Percentiles rank a stretch among this genome's conserved stretches.
phyloP scores from a whole-genome alignment of 2,113 vertebrate genomes.

The Corythaeola cristata region DNA sequence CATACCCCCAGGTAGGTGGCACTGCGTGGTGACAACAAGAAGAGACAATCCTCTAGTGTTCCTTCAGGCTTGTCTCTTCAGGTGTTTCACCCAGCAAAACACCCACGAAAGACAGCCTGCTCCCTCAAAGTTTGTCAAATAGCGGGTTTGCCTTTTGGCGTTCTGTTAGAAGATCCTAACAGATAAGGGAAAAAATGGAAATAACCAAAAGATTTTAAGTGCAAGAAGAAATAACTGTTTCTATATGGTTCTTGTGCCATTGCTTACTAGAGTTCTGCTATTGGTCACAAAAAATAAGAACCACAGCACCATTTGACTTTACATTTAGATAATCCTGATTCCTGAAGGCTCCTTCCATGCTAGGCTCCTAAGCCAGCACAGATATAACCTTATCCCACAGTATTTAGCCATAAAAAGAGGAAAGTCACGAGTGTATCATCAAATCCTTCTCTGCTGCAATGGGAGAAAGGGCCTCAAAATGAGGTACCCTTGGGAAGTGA shows the following conservation, averaged over 20 bases:
- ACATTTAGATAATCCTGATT: neutral
- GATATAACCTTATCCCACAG: neutral
- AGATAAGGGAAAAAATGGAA: neutral
- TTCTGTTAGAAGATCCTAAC: neutral
- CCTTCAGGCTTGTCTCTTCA: neutral
- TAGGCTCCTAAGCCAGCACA: neutral
- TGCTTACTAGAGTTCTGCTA: neutral
- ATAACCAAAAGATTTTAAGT: neutral
- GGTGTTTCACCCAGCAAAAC: neutral
- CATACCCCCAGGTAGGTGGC: neutral
- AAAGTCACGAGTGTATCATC: neutral
- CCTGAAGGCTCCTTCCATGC: neutral
- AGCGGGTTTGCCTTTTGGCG: neutral
- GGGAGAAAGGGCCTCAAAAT: neutral
- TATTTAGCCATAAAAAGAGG: neutral
- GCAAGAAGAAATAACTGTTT: neutral
- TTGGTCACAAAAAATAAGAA: neutral
- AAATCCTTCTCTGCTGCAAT: neutral
- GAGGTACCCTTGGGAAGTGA: neutral
- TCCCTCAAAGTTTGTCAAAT: neutral
- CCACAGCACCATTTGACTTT: neutral
- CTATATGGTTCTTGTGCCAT: neutral
- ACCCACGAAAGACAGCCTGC: rapidly evolving
- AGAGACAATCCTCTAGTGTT: neutral
- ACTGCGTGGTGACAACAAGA: neutral